Base-by-base conservation (phyloP, 2,888 invertebrate genomes). In the Drosophila nr. medialis region DNA sequence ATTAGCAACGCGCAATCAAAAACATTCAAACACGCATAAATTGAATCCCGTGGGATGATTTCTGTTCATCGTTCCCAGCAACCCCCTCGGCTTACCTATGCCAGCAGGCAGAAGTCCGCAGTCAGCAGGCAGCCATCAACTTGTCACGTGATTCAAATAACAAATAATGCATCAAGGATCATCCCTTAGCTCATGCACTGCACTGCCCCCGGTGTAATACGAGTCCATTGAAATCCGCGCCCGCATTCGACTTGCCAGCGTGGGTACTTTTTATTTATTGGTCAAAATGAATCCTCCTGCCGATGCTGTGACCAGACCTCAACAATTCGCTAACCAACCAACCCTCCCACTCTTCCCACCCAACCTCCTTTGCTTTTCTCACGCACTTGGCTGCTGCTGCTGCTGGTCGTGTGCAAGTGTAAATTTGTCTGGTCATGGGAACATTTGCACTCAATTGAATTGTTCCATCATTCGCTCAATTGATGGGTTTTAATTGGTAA, bases 111-210 rank as follows among this genome's bases (percentile, higher is more conserved):
- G 34, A 13, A 34, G 34, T 34, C 18, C 18, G 18, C 18, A 45
- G 45, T 24, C 45, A 49, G 49, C 49, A 45, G 45, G 45, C 45
- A 55, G 62, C 76, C 68, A 73, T 66, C 87, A 91, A 90, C 90
- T 90, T 90, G 91, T 90, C 90, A 91, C 90, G 90, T 90, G 90
- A 91, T 91, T 91, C 91, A 80, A 91, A 89, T 82, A 90, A 91
- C 91, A 91, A 90, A 86, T 81, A 89, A 80, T 74, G 68, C 82
- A 76, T 53, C 62, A 75, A 55, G 86, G 91, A 91, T 90, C 90
- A 90, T 91, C 90, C 90, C 90, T 81, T 91, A 85, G 80, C 67
- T 63, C 15, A 61, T 56, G 68, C 60, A 36, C 59, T 61, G 49
- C 54, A 45, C 69, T 48, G 49, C 49, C 75, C 71, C 56, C 7